Evolutionary conservation across 2,888 invertebrate species (phyloP).

Genomic region (Parthenolecanium corni): DNA sequence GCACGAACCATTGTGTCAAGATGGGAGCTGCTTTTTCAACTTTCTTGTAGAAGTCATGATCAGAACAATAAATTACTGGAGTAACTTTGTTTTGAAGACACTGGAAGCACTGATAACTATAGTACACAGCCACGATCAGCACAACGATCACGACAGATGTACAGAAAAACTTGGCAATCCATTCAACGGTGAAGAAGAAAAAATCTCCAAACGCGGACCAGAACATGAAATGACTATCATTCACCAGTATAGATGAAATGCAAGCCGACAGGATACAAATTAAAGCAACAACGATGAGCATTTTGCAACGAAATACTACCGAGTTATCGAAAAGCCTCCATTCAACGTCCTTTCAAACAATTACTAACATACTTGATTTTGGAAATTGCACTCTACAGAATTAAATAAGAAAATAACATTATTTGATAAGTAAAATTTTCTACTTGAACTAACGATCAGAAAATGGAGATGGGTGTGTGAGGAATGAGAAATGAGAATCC

Average conservation of each 20-base stretch:
- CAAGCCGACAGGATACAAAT: constrained; percentile 8
- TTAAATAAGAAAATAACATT: too few species aligned
- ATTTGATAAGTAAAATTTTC: too few species aligned
- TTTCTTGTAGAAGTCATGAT: constrained; percentile 16
- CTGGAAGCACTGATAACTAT: constrained; percentile 22
- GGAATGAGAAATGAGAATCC: too few species aligned
- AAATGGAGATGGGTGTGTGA: too few species aligned
- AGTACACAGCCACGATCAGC: constrained; percentile 12
- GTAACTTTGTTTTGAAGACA: constrained; percentile 12
- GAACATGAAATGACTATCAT: constrained; percentile 9
- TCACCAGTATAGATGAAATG: constrained; percentile 7
- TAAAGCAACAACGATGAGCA: constrained; percentile 6
- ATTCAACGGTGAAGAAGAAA: constrained; percentile 15
- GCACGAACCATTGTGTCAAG: constrained; percentile 9
- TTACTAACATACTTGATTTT: not conserved
- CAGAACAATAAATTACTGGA: constrained; percentile 17
- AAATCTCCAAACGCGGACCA: constrained; percentile 19
- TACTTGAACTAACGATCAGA: too few species aligned
- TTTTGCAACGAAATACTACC: constrained; percentile 7
- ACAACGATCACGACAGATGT: constrained; percentile 12
- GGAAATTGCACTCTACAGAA: not conserved
- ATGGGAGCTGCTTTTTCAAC: constrained; percentile 19
- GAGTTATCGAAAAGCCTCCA: constrained; percentile 8
- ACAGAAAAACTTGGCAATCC: constrained; percentile 12
- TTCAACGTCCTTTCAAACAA: not conserved